Base-by-base conservation (phyloP, 1,140 invertebrate genomes). In the Drosophila punjabiensis region DNA sequence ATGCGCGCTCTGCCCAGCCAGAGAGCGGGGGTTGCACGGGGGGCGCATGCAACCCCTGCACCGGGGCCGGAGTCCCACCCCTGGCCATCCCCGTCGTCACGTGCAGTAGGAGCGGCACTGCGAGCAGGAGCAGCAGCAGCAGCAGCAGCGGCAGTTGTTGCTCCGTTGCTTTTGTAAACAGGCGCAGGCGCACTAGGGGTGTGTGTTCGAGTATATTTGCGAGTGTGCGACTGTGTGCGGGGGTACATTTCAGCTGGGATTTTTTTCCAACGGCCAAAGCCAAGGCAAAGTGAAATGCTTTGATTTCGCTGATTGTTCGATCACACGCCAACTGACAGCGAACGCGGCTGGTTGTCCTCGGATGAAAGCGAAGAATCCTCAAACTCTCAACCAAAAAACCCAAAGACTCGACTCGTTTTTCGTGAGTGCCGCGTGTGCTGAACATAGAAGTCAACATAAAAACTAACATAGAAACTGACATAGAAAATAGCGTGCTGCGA, bases 251-350 rank as follows among this genome's bases (percentile, higher is more conserved):
- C 41, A 61, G 48, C 61, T 79, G 85, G 85, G 81, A 88, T 82
- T 82, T 90, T 88, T 82, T 53, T 53, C 30, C n/a, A 10, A 8
- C 33, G 33, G 32, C 28, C 69, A 55, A 78, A 45, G 52, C 61
- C 37, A 69, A 41, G 59, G 78, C 85, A 89, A 91, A 92, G 90
- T 92, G 90, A 92, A 90, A 90, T 92, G 86, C 86, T 92, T 88
- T 92, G 90, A 92, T 92, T 92, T 75, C 65, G 76, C 78, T 79
- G 86, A 90, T 90, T 86, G 86, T 89, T 80, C 82, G 84, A 88
- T 92, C 91, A 92, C 83, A 92, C 85, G 91, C 88, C 78, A 91
- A 82, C 87, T 91, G 91, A 92, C 91, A 92, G 91, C 87, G 91
- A 79, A 90, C 85, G 79, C 83, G 81, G 86, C 76, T 92, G 90